Conservation (phyloP, 2,113 vertebrate genomes). For the Ptyas mucosa region DNA sequence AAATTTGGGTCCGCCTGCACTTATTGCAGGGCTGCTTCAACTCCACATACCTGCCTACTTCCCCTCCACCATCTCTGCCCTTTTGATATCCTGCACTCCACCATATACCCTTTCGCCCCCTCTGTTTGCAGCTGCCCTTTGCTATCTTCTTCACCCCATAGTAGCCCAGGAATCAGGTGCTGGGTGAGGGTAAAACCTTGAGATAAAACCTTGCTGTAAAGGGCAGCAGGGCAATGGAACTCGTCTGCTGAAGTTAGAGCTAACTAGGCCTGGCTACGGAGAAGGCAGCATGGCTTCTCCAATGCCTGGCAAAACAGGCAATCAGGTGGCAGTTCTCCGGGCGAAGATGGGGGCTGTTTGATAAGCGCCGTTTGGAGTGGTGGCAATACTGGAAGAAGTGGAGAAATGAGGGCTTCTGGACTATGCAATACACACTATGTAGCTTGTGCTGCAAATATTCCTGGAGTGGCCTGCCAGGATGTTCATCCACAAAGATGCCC, state of each 20-base stretch:
- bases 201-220: not conserved
- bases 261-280: not conserved
- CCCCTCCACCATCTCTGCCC: not conserved
- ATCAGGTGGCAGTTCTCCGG: no score
- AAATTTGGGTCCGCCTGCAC: not conserved
- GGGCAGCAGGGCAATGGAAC: not conserved
- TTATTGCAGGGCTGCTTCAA: not conserved
- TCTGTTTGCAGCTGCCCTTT: not conserved
- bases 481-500: not conserved
- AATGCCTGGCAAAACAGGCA: no score
- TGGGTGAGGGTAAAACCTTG: not conserved
- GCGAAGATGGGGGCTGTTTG: no score
- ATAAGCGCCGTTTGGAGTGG: not conserved
- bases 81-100: not conserved
- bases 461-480: not conserved
- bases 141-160: not conserved
- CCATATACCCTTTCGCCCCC: not conserved
- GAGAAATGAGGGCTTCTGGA: not conserved
- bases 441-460: not conserved
- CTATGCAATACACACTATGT: not conserved
- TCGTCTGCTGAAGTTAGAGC: not conserved
- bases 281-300: no score
- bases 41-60: not conserved
- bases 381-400: not conserved
- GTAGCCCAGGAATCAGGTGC: not conserved